phyloP scores from a whole-genome alignment of 2,113 vertebrate species.

The Merops nubicus region DNA sequence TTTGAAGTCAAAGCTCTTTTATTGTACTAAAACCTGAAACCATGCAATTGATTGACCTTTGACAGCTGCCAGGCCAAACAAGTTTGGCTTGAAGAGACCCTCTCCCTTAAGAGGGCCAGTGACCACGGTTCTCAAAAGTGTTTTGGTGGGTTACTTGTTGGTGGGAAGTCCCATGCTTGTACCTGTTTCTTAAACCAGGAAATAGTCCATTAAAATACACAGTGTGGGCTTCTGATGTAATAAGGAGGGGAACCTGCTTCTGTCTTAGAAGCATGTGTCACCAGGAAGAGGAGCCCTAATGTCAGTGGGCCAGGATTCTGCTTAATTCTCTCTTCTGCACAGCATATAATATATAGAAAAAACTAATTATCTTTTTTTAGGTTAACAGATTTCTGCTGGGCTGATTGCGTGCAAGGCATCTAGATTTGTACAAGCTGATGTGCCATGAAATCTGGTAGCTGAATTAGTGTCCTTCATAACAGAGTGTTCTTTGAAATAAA shows the following conservation, averaged over 20 bases:
- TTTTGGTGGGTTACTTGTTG: not conserved
- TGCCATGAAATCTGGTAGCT: not conserved
- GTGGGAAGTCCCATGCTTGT: not conserved
- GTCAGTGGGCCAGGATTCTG: not conserved
- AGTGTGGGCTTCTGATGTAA: not conserved
- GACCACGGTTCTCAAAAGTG: not conserved
- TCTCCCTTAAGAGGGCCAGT: not conserved
- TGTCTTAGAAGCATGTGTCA: not conserved
- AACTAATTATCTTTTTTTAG: not conserved
- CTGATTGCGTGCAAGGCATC: not conserved
- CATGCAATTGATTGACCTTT: not conserved
- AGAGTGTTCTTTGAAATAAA: slow-evolving; percentile 19
- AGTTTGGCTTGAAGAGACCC: not conserved
- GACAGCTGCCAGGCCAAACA: not conserved
- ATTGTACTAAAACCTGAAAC: not conserved
- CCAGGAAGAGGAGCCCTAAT: not conserved
- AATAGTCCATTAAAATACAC: not conserved
- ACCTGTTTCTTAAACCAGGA: not conserved
- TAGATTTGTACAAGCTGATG: not conserved
- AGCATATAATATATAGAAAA: not conserved
- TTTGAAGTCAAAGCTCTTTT: not conserved
- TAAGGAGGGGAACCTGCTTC: not conserved
- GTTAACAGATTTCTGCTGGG: not conserved
- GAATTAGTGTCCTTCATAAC: slow-evolving; percentile 10
- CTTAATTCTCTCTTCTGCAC: not conserved